Percentiles rank a stretch among this genome's conserved stretches.
Evolutionary conservation across 1,140 invertebrate genomes (phyloP).

Genomic region (Leptoteleia sp.): DNA sequence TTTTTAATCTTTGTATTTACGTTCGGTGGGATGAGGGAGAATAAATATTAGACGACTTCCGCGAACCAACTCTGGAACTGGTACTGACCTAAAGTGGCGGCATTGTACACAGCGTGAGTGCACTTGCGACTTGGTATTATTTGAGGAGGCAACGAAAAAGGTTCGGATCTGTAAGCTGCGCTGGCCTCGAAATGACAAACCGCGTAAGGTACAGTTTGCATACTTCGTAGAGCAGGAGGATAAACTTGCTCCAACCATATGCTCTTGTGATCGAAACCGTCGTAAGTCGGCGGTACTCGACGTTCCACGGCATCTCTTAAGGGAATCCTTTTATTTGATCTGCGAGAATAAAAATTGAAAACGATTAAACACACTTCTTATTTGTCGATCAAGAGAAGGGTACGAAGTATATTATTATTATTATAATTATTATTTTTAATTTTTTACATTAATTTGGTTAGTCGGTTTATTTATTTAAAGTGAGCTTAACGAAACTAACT

Average conservation of each 20-base stretch:
- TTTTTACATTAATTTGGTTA: too few species aligned
- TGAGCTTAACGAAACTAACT: conserved; percentile 46
- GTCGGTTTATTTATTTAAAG: too few species aligned
- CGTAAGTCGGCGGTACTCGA: conserved; percentile 80
- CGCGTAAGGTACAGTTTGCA: conserved; percentile 74
- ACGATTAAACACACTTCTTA: not conserved
- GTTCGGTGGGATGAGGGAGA: not conserved
- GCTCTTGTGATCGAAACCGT: conserved; percentile 72
- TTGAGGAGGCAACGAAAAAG: conserved; percentile 84
- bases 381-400: too few species aligned
- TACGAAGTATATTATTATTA: not conserved
- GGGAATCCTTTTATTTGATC: conserved; percentile 72
- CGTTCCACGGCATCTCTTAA: conserved; percentile 87
- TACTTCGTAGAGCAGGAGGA: conserved; percentile 72
- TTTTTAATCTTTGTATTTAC: conserved; percentile 1
- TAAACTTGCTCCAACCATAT: conserved; percentile 78
- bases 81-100: conserved; percentile 83
- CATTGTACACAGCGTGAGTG: conserved; percentile 91
- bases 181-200: conserved; percentile 87
- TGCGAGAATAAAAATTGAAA: conserved; percentile 5
- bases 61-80: conserved; percentile 3
- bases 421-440: too few species aligned
- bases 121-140: conserved; percentile 87
- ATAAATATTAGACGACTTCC: conserved; percentile 2
- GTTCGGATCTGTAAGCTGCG: conserved; percentile 85